These are phyloP conservation scores for Dasyprocta punctata DNA, from an alignment of 2,113 vertebrate species.

Conservation along the genomic window DNA sequence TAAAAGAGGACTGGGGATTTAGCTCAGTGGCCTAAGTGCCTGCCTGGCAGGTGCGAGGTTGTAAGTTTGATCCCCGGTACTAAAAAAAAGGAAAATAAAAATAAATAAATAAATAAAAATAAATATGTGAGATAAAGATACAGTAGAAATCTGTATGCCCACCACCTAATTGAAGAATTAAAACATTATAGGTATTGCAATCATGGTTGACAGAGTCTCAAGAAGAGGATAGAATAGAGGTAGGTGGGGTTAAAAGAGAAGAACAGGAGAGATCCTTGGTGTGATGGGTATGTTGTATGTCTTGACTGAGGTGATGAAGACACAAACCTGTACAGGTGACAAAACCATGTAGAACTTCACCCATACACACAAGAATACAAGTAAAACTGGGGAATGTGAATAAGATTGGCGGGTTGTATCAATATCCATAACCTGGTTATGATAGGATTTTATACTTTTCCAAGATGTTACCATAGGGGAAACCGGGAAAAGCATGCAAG, in stretches of 20 bases:
- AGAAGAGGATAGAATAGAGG: neutral
- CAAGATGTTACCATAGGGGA: neutral
- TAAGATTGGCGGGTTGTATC: neutral
- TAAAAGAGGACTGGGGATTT: too few species aligned
- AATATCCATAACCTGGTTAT: neutral
- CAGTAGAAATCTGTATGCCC: neutral
- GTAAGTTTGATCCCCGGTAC: too few species aligned
- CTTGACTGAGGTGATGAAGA: neutral
- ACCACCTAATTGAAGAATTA: neutral
- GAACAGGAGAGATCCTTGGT: too few species aligned
- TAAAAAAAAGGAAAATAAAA: too few species aligned
- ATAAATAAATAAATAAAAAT: too few species aligned
- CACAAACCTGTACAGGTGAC: neutral
- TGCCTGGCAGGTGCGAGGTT: too few species aligned
- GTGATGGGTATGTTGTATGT: neutral
- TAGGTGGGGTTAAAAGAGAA: too few species aligned
- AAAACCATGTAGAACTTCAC: neutral
- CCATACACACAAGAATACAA: rapidly evolving
- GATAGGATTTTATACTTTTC: neutral
- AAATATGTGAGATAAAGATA: neutral
- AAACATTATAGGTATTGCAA: neutral
- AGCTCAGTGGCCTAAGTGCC: too few species aligned
- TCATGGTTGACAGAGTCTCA: neutral
- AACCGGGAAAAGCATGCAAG: neutral
- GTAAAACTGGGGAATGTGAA: neutral